Evolutionary conservation across 2,113 vertebrate species (phyloP).

Genomic region (Planiliza haematocheilus): DNA sequence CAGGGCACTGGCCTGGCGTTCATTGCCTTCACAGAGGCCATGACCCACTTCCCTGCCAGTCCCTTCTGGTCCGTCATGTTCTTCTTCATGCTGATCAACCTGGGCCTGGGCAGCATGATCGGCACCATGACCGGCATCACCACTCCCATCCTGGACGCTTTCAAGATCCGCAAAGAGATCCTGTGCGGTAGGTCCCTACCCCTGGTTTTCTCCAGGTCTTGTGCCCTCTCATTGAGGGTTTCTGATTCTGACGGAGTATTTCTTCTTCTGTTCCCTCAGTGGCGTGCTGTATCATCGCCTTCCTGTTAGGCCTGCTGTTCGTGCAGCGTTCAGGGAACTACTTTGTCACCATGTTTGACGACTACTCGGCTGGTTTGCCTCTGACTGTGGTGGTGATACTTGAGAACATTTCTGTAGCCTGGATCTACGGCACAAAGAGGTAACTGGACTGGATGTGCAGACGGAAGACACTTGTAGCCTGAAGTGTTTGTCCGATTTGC

Average conservation of each 20-base stretch:
- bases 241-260: slow-evolving; percentile 30
- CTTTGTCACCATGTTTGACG: slow-evolving; percentile 99
- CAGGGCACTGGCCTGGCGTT: slow-evolving; percentile 99
- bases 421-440: slow-evolving; percentile 99
- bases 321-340: slow-evolving; percentile 99
- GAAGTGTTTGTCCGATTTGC: no score
- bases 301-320: slow-evolving; percentile 94
- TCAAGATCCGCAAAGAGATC: slow-evolving; percentile 97
- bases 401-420: slow-evolving; percentile 97
- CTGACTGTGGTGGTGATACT: slow-evolving; percentile 97
- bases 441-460: slow-evolving; percentile 66
- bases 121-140: slow-evolving; percentile 99
- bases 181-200: slow-evolving; percentile 90
- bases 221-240: not conserved
- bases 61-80: slow-evolving; percentile 99
- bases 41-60: slow-evolving; percentile 97
- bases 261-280: slow-evolving; percentile 78
- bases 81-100: slow-evolving; percentile 99
- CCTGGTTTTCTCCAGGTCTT: not conserved
- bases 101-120: slow-evolving; percentile 98
- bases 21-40: slow-evolving; percentile 98
- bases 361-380: slow-evolving; percentile 96
- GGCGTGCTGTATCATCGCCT: slow-evolving; percentile 93
- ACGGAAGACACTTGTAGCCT: not conserved
- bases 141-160: slow-evolving; percentile 95